Evolutionary conservation across 1,140 invertebrate genomes (phyloP).

Genomic region (Leptinotarsa undecemlineata): DNA sequence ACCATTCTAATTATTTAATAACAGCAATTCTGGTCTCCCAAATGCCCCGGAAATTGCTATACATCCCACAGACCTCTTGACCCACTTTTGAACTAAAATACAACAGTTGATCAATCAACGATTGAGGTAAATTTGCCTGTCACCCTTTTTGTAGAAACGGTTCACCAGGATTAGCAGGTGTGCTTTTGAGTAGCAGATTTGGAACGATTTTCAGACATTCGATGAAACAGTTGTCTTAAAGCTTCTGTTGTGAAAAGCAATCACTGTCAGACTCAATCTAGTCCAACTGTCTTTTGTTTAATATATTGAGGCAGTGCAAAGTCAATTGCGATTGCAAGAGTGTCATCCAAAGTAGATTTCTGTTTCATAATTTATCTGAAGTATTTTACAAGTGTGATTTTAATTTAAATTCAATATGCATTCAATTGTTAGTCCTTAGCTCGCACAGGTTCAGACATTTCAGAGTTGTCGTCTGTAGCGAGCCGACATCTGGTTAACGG

Average conservation of each 20-base stretch:
- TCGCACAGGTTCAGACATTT: too few relatives aligned
- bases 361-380: too few relatives aligned
- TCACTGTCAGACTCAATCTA: not conserved
- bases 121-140: conserved; percentile 23
- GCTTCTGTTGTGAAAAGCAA: not conserved
- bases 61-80: conserved; percentile 16
- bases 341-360: too few relatives aligned
- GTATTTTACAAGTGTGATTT: too few relatives aligned
- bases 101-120: conserved; percentile 20
- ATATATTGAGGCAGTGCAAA: too few relatives aligned
- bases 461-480: too few relatives aligned
- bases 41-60: not conserved
- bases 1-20: too few relatives aligned
- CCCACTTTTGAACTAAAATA: conserved; percentile 7
- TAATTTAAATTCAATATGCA: too few relatives aligned
- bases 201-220: conserved; percentile 12
- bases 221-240: conserved; percentile 21
- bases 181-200: conserved; percentile 17
- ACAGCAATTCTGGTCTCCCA: too few relatives aligned
- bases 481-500: too few relatives aligned
- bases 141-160: conserved; percentile 16
- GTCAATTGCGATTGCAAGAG: too few relatives aligned
- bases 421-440: too few relatives aligned
- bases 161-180: conserved; percentile 19
- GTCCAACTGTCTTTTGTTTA: not conserved